A percentile compares a stretch with the other conserved stretches of the same genome.
Conservation (phyloP, 2,888 invertebrate genomes). For the Eulithis prunata region DNA sequence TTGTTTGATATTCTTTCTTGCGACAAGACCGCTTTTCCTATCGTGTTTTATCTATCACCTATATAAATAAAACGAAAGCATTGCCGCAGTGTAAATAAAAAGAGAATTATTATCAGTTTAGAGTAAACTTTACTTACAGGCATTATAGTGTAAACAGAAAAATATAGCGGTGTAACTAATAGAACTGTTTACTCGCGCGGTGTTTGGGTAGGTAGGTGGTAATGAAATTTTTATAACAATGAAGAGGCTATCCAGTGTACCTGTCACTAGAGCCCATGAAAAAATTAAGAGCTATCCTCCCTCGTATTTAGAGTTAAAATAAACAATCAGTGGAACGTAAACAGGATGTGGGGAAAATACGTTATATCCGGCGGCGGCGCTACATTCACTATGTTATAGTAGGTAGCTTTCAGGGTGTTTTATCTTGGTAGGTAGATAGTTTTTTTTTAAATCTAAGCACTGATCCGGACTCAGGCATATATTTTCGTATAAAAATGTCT, state of each 20-base stretch:
- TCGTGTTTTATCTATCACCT: conserved; percentile 77
- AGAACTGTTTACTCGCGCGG: conserved; percentile 45
- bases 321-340: conserved; percentile 39
- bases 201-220: conserved; percentile 34
- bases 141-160: conserved; percentile 69
- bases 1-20: conserved; percentile 71
- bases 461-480: too few relatives aligned
- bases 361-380: conserved; percentile 37
- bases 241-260: conserved; percentile 40
- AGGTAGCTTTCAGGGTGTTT: background rate
- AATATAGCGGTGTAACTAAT: conserved; percentile 52
- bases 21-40: conserved; percentile 72
- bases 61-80: conserved; percentile 72
- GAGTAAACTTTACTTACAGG: conserved; percentile 64
- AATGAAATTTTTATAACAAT: conserved; percentile 45
- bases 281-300: conserved; percentile 39
- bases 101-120: conserved; percentile 71
- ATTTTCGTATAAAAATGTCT: too few relatives aligned
- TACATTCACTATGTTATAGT: conserved; percentile 9
- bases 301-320: conserved; percentile 40
- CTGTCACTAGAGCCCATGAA: conserved; percentile 34
- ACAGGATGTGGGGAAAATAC: conserved; percentile 42
- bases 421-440: background rate
- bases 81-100: conserved; percentile 72
- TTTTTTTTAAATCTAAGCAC: too few relatives aligned